A percentile compares a stretch with the other conserved stretches of the same genome.
Evolutionary conservation across 2,797 vertebrate species (phyloP).

Genomic region (Lacerta viridis): DNA sequence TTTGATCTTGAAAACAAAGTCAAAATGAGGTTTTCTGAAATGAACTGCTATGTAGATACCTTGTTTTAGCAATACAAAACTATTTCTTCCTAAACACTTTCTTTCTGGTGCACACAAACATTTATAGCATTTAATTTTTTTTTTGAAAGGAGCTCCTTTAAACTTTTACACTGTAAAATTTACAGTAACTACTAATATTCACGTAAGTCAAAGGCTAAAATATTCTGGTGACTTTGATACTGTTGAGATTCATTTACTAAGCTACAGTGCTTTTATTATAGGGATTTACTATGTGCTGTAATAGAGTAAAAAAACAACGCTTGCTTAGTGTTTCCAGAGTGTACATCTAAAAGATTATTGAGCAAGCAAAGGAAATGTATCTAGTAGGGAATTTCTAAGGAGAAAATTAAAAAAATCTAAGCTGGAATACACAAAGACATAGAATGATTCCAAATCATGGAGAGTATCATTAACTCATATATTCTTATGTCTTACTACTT

Average conservation of each 20-base stretch:
- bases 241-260: constrained; percentile 53
- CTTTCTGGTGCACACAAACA: background rate
- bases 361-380: constrained; percentile 47
- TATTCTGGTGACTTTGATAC: constrained; percentile 50
- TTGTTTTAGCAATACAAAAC: constrained; percentile 4
- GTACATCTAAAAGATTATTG: constrained; percentile 33
- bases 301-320: constrained; percentile 45
- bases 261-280: constrained; percentile 19
- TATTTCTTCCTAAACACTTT: constrained; percentile 51
- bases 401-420: constrained; percentile 41
- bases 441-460: background rate
- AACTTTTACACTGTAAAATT: constrained; percentile 45
- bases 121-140: constrained; percentile 48
- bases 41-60: constrained; percentile 8
- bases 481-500: background rate
- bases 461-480: background rate
- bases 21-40: constrained; percentile 18
- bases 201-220: constrained; percentile 58
- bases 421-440: constrained; percentile 45
- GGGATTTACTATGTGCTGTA: constrained; percentile 43
- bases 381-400: constrained; percentile 16
- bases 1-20: constrained; percentile 37
- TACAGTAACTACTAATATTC: constrained; percentile 73
- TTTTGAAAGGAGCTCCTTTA: constrained; percentile 61
- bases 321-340: constrained; percentile 52